phyloP scores from a whole-genome alignment of 2,888 invertebrate species.

The Baccha elongata region DNA sequence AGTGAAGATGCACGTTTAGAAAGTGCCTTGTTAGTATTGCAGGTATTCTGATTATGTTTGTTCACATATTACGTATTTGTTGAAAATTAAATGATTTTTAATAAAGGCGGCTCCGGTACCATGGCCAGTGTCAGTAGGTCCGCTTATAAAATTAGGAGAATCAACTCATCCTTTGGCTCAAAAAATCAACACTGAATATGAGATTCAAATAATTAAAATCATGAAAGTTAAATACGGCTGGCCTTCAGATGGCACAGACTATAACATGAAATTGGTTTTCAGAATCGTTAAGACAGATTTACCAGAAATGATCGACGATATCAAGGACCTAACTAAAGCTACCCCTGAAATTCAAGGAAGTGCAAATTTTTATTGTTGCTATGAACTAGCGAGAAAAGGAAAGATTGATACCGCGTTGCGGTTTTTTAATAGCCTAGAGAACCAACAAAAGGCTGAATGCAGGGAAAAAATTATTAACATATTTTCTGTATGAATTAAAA shows the following conservation, averaged over 20 bases:
- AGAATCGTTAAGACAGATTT: constrained; percentile 80
- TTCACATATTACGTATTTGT: not conserved
- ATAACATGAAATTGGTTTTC: constrained; percentile 79
- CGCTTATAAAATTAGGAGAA: constrained; percentile 79
- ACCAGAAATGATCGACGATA: constrained; percentile 81
- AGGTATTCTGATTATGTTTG: constrained; percentile 69
- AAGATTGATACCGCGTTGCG: constrained; percentile 78
- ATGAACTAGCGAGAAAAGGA: constrained; percentile 79
- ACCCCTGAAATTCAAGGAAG: constrained; percentile 78
- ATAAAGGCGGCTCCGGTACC: constrained; percentile 80
- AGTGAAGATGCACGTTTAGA: constrained; percentile 81
- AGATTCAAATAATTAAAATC: constrained; percentile 81
- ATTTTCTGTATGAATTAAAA: constrained; percentile 74
- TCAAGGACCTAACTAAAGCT: constrained; percentile 78
- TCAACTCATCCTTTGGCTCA: constrained; percentile 81
- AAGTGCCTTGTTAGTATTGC: constrained; percentile 79
- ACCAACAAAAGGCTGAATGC: constrained; percentile 75
- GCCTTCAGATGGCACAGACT: constrained; percentile 78
- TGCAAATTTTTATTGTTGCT: constrained; percentile 81
- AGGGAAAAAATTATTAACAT: constrained; percentile 77
- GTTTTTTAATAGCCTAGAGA: constrained; percentile 77
- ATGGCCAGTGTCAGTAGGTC: constrained; percentile 79
- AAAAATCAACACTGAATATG: constrained; percentile 80
- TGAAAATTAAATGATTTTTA: not conserved
- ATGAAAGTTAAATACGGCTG: constrained; percentile 82